These are phyloP conservation scores for Leuciscus idus DNA, from an alignment of 2,113 vertebrate genomes.

Conservation along the genomic window DNA sequence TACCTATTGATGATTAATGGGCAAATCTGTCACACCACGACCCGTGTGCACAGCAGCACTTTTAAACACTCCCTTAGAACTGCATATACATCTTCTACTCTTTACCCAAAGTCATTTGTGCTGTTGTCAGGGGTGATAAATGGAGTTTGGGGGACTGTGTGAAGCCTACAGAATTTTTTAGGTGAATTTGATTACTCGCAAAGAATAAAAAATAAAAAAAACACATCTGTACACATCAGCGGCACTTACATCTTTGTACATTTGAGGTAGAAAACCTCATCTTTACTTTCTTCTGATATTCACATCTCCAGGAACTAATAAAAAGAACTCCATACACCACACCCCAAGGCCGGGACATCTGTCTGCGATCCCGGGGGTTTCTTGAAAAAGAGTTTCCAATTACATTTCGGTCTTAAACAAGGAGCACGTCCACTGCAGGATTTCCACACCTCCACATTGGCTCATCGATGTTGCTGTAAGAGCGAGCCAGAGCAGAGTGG, in stretches of 20 bases:
- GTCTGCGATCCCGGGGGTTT: slow-evolving; percentile 18
- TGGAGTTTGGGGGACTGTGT: slow-evolving; percentile 62
- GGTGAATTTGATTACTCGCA: slow-evolving; percentile 64
- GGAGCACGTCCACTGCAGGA: neutral
- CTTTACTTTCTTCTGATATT: slow-evolving; percentile 58
- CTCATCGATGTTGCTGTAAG: neutral
- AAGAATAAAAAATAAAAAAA: slow-evolving; percentile 39
- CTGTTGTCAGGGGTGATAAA: slow-evolving; percentile 74
- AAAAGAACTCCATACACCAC: slow-evolving; percentile 13
- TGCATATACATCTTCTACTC: slow-evolving; percentile 67
- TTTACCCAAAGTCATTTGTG: slow-evolving; percentile 73
- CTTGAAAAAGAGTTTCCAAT: slow-evolving; percentile 59
- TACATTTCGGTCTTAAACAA: slow-evolving; percentile 45
- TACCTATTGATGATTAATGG: slow-evolving; percentile 35
- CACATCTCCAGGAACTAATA: slow-evolving; percentile 23
- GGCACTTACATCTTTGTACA: slow-evolving; percentile 50
- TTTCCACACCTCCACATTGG: neutral
- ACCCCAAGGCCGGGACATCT: slow-evolving; percentile 50
- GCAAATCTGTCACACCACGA: slow-evolving; percentile 34
- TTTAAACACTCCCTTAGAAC: slow-evolving; percentile 49
- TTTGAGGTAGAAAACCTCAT: slow-evolving; percentile 49
- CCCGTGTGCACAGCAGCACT: slow-evolving; percentile 24
- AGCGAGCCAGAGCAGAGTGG: neutral
- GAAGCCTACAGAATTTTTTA: slow-evolving; percentile 65
- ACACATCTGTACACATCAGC: slow-evolving; percentile 62